Conservation (phyloP, 2,888 invertebrate genomes). For the Cistogaster globosa region DNA sequence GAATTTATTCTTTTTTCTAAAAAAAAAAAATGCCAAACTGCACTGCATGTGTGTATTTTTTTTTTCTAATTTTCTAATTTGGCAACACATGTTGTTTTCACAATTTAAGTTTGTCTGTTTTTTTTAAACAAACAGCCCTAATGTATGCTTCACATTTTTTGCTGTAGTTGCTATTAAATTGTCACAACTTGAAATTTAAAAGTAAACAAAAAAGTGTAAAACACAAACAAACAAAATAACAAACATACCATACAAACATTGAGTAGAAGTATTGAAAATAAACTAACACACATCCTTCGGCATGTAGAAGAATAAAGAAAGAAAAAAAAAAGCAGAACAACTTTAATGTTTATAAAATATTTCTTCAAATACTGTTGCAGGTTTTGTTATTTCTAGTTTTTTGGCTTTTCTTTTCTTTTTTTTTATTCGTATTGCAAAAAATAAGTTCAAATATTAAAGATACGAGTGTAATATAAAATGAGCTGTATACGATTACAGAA, state of each 20-base stretch:
- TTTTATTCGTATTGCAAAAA: too few species aligned
- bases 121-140: conserved; percentile 37
- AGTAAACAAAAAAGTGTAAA: conserved; percentile 26
- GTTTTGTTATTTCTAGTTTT: background rate
- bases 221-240: conserved; percentile 4
- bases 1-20: background rate
- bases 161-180: conserved; percentile 25
- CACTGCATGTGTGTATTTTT: conserved; percentile 25
- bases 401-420: too few species aligned
- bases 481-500: background rate
- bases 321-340: too few species aligned
- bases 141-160: conserved; percentile 32
- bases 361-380: background rate
- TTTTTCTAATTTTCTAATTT: conserved; percentile 56
- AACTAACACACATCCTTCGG: background rate
- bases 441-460: background rate
- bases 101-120: background rate
- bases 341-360: background rate
- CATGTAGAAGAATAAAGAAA: background rate
- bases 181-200: conserved; percentile 47
- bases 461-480: conserved; percentile 5
- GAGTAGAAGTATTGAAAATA: background rate
- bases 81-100: conserved; percentile 55
- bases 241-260: background rate
- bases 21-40: background rate